Percentiles rank a stretch among this genome's conserved stretches.
These are phyloP conservation scores for Acanthosepion esculentum DNA, from an alignment of 2,888 invertebrate genomes.

Conservation along the genomic window DNA sequence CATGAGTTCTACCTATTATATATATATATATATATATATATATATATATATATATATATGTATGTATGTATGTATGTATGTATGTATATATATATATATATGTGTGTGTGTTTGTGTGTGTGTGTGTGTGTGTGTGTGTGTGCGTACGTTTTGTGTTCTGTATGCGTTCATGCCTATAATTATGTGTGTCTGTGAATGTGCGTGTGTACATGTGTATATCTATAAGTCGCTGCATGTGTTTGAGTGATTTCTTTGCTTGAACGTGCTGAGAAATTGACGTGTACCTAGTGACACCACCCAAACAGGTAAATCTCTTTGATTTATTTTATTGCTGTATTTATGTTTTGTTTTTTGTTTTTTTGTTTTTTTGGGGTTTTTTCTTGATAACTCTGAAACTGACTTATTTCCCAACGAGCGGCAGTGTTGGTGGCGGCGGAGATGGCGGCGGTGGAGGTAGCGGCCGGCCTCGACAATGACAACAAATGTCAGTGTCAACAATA, in stretches of 20 bases:
- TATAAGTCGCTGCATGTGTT: background rate
- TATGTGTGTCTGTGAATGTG: background rate
- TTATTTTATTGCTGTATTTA: background rate
- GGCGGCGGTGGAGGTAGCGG: background rate
- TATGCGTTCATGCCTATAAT: background rate
- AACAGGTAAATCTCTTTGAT: conserved; percentile 8
- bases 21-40: background rate
- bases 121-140: background rate
- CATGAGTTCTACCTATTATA: background rate
- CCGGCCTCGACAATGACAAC: background rate
- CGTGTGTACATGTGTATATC: background rate
- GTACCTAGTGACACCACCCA: background rate
- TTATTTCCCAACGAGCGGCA: too few species aligned
- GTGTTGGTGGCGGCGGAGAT: too few species aligned
- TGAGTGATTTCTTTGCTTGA: background rate
- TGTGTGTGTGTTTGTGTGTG: background rate
- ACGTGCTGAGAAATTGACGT: background rate
- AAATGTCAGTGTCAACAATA: conserved; percentile 23
- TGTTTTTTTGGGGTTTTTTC: too few species aligned
- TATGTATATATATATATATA: background rate
- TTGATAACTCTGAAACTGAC: too few species aligned
- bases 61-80: background rate
- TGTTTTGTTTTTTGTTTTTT: background rate
- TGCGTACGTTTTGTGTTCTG: background rate
- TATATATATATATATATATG: background rate